Conservation (phyloP, 2,888 invertebrate genomes). For the Trachelus iudaicus region DNA sequence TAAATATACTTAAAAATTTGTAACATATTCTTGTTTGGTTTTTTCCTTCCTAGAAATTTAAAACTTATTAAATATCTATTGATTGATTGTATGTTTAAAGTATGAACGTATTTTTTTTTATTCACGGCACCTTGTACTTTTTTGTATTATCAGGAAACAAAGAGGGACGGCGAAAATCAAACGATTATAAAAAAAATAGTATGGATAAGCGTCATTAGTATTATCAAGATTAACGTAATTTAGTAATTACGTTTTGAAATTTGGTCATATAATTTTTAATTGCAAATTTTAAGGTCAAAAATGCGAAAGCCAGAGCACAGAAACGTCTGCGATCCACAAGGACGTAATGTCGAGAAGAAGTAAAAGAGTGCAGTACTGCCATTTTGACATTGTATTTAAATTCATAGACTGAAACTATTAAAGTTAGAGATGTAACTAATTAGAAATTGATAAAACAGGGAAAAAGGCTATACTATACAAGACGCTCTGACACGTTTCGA, state of each 20-base stretch:
- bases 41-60: not conserved
- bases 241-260: not conserved
- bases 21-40: not conserved
- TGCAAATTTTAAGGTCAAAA: not conserved
- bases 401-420: slow-evolving; percentile 51
- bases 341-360: not conserved
- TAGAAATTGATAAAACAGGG: slow-evolving; percentile 11
- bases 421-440: slow-evolving; percentile 44
- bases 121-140: not conserved
- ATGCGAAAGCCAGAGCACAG: not conserved
- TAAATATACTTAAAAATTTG: not conserved
- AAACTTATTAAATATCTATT: not conserved
- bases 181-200: not conserved
- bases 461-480: slow-evolving; percentile 4
- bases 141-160: not conserved
- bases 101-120: not conserved
- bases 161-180: not conserved
- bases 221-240: not conserved
- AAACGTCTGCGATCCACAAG: not conserved
- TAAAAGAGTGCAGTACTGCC: slow-evolving; percentile 38
- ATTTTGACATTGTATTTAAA: slow-evolving; percentile 47
- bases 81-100: not conserved
- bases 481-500: not conserved
- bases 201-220: not conserved
- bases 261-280: not conserved